Evolutionary conservation across 2,113 vertebrate genomes (phyloP).

Genomic region (Plotosus lineatus): DNA sequence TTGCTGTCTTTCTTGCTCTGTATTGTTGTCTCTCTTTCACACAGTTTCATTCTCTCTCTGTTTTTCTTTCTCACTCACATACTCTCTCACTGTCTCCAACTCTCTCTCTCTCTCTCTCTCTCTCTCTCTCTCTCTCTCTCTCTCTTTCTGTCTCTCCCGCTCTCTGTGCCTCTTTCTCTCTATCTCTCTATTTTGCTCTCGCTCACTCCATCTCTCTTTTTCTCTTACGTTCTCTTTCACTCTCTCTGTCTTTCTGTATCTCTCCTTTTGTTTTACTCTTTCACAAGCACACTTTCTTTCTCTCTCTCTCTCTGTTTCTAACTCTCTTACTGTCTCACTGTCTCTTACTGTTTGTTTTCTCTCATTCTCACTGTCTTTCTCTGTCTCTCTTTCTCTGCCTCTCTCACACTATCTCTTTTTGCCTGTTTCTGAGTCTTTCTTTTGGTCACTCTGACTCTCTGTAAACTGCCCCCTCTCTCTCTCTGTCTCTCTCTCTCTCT

Average conservation of each 20-base stretch:
- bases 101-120: background rate
- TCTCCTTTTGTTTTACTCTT: too few species aligned
- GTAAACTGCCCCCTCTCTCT: background rate
- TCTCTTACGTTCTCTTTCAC: background rate
- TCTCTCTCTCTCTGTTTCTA: background rate
- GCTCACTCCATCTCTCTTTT: background rate
- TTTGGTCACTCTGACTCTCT: background rate
- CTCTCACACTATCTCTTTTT: background rate
- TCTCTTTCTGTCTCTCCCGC: background rate
- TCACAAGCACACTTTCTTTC: too few species aligned
- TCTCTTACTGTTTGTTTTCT: too few species aligned
- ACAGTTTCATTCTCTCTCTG: background rate
- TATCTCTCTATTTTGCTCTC: background rate
- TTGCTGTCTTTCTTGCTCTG: background rate
- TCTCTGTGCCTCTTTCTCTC: slow-evolving; percentile 7
- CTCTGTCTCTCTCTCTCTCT: background rate
- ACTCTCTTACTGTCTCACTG: too few species aligned
- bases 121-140: slow-evolving; percentile 11
- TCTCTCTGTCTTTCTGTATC: background rate
- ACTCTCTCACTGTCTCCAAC: background rate
- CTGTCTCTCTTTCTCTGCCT: background rate
- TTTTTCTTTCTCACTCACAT: background rate
- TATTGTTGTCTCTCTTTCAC: background rate
- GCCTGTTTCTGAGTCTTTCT: too few species aligned
- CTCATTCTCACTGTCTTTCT: background rate